Evolutionary conservation across 1,140 invertebrate species (phyloP).

Genomic region (Aporrectodea caliginosa): DNA sequence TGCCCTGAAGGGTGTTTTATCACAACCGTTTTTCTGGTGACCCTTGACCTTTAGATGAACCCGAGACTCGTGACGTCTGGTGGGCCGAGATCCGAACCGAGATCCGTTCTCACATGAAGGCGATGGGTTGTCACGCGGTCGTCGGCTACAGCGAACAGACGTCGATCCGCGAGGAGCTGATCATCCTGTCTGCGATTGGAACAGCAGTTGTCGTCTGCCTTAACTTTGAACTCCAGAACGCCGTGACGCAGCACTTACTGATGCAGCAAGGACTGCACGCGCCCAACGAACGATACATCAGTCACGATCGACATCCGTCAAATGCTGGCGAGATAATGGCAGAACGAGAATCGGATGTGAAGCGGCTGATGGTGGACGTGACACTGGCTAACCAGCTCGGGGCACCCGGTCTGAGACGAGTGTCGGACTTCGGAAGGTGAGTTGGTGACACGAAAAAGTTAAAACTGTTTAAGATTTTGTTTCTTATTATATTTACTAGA

Average conservation of each 20-base stretch:
- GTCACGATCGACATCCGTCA: neutral
- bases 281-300: constrained; percentile 9
- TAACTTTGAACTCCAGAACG: constrained; percentile 26
- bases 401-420: neutral
- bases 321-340: neutral
- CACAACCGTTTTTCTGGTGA: no score
- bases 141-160: constrained; percentile 85
- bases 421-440: neutral
- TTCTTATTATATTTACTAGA: no score
- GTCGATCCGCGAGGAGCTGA: constrained; percentile 90
- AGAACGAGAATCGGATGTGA: neutral
- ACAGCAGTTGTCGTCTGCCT: constrained; percentile 78
- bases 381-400: neutral
- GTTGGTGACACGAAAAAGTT: neutral
- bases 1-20: no score
- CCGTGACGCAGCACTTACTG: neutral
- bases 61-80: constrained; percentile 85
- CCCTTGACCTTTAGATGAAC: constrained; percentile 64
- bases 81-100: constrained; percentile 93
- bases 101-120: constrained; percentile 82
- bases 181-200: constrained; percentile 84
- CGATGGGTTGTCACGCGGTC: constrained; percentile 88
- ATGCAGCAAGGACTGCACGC: neutral
- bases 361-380: neutral
- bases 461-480: no score